Evolutionary conservation across 1,140 invertebrate species (phyloP), one percentile per base, ranked within the genome.

Genomic region (Harpegnathos saltator): DNA sequence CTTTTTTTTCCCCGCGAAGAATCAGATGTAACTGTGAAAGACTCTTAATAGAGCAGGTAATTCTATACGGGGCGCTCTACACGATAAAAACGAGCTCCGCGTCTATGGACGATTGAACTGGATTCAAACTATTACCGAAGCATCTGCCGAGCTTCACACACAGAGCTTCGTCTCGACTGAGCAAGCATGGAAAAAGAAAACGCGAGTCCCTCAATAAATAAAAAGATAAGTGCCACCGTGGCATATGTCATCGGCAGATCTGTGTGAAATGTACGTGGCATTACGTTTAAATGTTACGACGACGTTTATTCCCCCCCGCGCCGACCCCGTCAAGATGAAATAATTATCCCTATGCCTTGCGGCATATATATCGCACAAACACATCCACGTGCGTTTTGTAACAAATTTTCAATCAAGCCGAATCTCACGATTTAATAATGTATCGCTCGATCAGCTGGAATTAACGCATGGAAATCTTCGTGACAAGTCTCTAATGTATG

Each of bases 81-180:
- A 71, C 12, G 54, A 3, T 50, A 14, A 24, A 65, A 38, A 17
- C 15, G 17, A 54, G 54, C 26, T 26, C 26, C 56, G n/a, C n/a
- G 56, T 59, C 56, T 33, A 19, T 50, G 22, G 15, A 73, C 7
- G 33, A 73, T 24, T 38, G 29, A 72, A 72, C 12, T 38, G 19
- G 52, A 11, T 59, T 73, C 22, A 44, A 73, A 24, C n/a, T 72
- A 58, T 72, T 72, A 24, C 17, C 19, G 22, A 59, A 73, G 15
- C 33, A 44, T 73, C 50, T 71, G 26, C 44, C 38, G 44, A 73
- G 33, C 56, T 73, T 61, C 33, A 73, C 54, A 73, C 54, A 61
- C 59, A 73, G 38, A n/a, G 9, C 0, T 26, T 61, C 1, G 15
- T 7, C 44, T 73, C 1, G 15, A 14, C 44, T 73, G 17, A 73